Percentiles rank a stretch among this genome's conserved stretches.
These are phyloP conservation scores for Sphaeramia orbicularis DNA, from an alignment of 2,797 vertebrate genomes.

Conservation along the genomic window DNA sequence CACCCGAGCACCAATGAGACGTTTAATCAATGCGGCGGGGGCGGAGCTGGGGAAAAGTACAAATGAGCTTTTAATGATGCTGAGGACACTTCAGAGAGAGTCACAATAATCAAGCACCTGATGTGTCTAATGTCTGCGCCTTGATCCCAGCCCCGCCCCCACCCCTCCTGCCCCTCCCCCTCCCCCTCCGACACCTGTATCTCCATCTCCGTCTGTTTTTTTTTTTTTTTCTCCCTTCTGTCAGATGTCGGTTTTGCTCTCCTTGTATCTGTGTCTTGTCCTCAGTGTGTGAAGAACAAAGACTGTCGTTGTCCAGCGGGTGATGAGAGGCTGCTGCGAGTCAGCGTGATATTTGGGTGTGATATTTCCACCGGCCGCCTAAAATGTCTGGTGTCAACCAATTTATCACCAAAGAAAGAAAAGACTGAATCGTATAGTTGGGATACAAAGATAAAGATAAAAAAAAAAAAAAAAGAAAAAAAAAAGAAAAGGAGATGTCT, in stretches of 20 bases:
- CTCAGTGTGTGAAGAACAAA: slow-evolving; percentile 65
- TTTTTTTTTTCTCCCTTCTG: not conserved
- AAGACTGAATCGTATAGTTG: not conserved
- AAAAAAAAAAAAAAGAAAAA: not conserved
- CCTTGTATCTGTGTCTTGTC: slow-evolving; percentile 12
- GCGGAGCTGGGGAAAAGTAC: slow-evolving; percentile 35
- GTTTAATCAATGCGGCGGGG: slow-evolving; percentile 47
- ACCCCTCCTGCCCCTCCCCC: too few species aligned
- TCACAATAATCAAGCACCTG: slow-evolving; percentile 34
- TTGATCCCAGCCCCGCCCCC: not conserved
- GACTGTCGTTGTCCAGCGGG: slow-evolving; percentile 30
- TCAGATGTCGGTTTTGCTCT: too few species aligned
- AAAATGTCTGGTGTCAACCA: slow-evolving; percentile 77
- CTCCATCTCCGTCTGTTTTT: slow-evolving; percentile 7
- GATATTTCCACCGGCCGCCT: slow-evolving; percentile 75
- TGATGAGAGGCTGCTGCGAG: slow-evolving; percentile 52
- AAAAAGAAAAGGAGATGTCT: not conserved
- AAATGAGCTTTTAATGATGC: slow-evolving; percentile 77
- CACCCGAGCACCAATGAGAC: slow-evolving; percentile 53
- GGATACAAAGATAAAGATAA: slow-evolving; percentile 15
- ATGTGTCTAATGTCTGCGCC: slow-evolving; percentile 24
- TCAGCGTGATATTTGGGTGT: slow-evolving; percentile 79
- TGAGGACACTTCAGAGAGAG: slow-evolving; percentile 21
- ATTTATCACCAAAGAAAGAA: slow-evolving; percentile 58
- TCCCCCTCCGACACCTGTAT: too few species aligned